Conservation (phyloP, 2,888 invertebrate species). For the Perizoma affinitatum region DNA sequence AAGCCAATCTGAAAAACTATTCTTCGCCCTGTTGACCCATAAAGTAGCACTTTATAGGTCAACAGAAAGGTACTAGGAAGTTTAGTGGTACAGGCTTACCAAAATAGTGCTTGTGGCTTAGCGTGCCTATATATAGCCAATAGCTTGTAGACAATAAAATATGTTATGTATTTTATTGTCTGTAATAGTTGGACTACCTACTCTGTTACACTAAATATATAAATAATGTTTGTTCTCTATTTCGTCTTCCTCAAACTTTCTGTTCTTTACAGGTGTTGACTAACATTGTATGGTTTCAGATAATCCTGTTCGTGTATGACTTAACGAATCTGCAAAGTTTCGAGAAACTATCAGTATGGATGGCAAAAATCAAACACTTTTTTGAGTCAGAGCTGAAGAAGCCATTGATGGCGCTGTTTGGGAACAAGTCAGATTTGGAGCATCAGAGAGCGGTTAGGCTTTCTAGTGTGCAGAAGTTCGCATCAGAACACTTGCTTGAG, state of each 20-base stretch:
- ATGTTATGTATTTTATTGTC: too few relatives aligned
- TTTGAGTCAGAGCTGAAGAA: slow-evolving; percentile 70
- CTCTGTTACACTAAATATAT: background rate
- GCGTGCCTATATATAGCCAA: too few relatives aligned
- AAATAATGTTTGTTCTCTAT: too few relatives aligned
- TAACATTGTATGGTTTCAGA: slow-evolving; percentile 73
- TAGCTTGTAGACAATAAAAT: too few relatives aligned
- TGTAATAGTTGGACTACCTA: too few relatives aligned
- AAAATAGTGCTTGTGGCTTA: too few relatives aligned
- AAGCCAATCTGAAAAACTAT: too few relatives aligned
- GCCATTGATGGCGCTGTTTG: slow-evolving; percentile 85
- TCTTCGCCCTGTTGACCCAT: too few relatives aligned
- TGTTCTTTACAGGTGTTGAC: background rate
- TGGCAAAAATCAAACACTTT: slow-evolving; percentile 79
- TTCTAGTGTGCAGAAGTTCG: slow-evolving; percentile 86
- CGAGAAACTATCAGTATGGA: slow-evolving; percentile 90
- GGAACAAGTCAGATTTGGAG: slow-evolving; percentile 90
- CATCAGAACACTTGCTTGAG: slow-evolving; percentile 85
- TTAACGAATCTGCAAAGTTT: slow-evolving; percentile 92
- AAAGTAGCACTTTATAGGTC: too few relatives aligned
- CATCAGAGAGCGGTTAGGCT: slow-evolving; percentile 88
- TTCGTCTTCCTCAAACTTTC: too few relatives aligned
- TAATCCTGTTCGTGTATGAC: slow-evolving; percentile 92
- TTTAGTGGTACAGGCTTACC: too few relatives aligned
- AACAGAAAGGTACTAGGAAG: too few relatives aligned